phyloP scores from a whole-genome alignment of 2,797 vertebrate species.

The Hypotaenidia okinawae region DNA sequence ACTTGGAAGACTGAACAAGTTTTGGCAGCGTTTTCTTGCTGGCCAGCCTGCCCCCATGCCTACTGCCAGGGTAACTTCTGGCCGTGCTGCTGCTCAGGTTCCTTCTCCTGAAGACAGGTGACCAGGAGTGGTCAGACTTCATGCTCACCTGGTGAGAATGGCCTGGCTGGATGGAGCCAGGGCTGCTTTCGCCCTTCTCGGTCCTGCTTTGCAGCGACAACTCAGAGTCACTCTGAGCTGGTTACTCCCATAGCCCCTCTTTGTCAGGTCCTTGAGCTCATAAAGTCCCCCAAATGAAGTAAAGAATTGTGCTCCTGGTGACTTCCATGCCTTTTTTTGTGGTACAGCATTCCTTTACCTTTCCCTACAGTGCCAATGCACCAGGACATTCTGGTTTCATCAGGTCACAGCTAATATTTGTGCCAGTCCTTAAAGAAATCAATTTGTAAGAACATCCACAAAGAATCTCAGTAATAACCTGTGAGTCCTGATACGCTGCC shows the following conservation, averaged over 20 bases:
- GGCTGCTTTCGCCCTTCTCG: not conserved
- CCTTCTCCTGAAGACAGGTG: not conserved
- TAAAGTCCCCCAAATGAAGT: not conserved
- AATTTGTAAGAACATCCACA: not conserved
- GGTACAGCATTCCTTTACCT: not conserved
- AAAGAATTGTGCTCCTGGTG: not conserved
- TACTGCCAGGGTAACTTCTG: not conserved
- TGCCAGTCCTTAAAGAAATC: not conserved
- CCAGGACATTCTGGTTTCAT: not conserved
- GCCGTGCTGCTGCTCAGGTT: not conserved
- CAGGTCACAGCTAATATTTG: not conserved
- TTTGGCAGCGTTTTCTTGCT: not conserved
- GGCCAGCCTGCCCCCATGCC: not conserved
- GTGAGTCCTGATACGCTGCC: not conserved
- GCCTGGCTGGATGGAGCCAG: not conserved
- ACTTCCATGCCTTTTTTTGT: not conserved
- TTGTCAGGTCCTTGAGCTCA: not conserved
- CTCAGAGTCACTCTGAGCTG: not conserved
- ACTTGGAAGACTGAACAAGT: not conserved
- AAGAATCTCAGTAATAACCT: not conserved
- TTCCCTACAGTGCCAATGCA: not conserved
- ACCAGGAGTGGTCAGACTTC: not conserved
- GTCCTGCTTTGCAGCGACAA: not conserved
- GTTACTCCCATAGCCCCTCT: not conserved
- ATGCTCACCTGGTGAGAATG: not conserved